Percentiles rank a stretch among this genome's conserved stretches.
These are phyloP conservation scores for Podotricha telesiphe DNA, from an alignment of 2,888 invertebrate genomes.

Conservation along the genomic window DNA sequence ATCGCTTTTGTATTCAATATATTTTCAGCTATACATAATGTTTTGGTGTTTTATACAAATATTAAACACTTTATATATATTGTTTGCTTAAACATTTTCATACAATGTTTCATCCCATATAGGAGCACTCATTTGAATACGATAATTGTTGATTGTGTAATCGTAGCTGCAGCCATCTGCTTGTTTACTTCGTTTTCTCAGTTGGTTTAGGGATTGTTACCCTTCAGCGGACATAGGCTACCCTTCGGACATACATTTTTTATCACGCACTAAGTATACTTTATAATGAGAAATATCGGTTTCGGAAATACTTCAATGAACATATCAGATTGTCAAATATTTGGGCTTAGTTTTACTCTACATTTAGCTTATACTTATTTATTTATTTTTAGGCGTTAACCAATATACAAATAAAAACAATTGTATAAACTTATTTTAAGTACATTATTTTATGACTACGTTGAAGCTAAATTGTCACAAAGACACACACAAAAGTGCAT, in stretches of 20 bases:
- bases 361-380: constrained; percentile 50
- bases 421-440: background rate
- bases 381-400: background rate
- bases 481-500: background rate
- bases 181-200: constrained; percentile 65
- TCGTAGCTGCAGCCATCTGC: constrained; percentile 76
- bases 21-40: constrained; percentile 37
- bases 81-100: constrained; percentile 26
- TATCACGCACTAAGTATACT: constrained; percentile 72
- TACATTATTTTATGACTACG: background rate
- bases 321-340: constrained; percentile 76
- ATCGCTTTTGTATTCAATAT: background rate
- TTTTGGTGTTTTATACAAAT: constrained; percentile 33
- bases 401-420: no score
- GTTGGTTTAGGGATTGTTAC: constrained; percentile 59
- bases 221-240: constrained; percentile 57
- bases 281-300: constrained; percentile 81
- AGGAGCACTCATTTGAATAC: constrained; percentile 65
- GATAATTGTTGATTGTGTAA: constrained; percentile 79
- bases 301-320: constrained; percentile 75
- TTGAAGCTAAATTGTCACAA: background rate
- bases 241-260: constrained; percentile 75
- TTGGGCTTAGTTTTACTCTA: constrained; percentile 48
- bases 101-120: constrained; percentile 10
- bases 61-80: constrained; percentile 39